Conservation (phyloP, 1,140 invertebrate genomes). For the Drosophila jambulina region DNA sequence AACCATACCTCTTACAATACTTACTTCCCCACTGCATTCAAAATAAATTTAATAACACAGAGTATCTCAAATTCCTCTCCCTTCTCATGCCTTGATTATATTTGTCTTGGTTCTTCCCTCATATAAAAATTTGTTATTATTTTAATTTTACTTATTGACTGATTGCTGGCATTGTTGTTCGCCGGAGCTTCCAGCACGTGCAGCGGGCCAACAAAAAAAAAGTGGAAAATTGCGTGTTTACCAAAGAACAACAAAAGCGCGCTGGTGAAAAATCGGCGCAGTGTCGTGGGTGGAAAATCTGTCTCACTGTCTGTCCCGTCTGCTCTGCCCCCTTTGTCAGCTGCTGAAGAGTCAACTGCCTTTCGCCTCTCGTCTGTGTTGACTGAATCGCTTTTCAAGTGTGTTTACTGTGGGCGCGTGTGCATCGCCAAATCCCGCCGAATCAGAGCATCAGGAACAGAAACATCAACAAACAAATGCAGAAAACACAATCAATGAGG, state of each 20-base stretch:
- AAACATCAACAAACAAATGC: constrained; percentile 36
- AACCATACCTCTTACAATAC: rapidly evolving
- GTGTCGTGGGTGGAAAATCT: constrained; percentile 8
- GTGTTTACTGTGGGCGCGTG: constrained; percentile 76
- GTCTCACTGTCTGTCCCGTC: background rate
- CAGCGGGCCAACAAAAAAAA: constrained; percentile 43
- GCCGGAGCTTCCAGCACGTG: constrained; percentile 22
- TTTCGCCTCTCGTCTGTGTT: constrained; percentile 28
- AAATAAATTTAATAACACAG: constrained; percentile 4
- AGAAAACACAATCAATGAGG: constrained; percentile 71
- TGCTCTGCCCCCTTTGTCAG: background rate
- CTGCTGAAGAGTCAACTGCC: constrained; percentile 24
- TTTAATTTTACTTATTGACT: constrained; percentile 79
- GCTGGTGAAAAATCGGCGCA: constrained; percentile 4
- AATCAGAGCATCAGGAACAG: constrained; percentile 13
- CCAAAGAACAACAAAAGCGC: constrained; percentile 62
- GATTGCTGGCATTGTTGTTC: constrained; percentile 47
- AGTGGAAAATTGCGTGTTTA: constrained; percentile 76
- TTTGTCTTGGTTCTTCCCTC: constrained; percentile 48
- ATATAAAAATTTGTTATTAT: constrained; percentile 73
- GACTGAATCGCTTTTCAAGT: constrained; percentile 60
- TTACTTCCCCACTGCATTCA: background rate
- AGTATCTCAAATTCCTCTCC: background rate
- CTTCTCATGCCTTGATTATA: constrained; percentile 40
- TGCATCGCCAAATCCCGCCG: constrained; percentile 23